A percentile compares a stretch with the other conserved stretches of the same genome.
These are phyloP conservation scores for Matsumurasca onukii DNA, from an alignment of 1,140 invertebrate species.

Conservation along the genomic window DNA sequence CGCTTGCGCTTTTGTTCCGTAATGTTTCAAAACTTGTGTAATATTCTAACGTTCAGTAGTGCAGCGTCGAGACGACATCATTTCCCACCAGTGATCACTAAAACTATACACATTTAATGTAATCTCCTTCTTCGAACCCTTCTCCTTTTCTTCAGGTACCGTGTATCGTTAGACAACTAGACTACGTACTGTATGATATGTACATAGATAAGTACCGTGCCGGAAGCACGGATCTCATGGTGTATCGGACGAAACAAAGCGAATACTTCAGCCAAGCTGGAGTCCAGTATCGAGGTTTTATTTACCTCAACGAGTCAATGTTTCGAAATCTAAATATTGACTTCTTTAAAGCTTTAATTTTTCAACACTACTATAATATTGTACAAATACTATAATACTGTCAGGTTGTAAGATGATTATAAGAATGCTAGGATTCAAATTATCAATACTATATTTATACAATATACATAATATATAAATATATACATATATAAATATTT, in stretches of 20 bases:
- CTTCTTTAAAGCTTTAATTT: constrained; percentile 41
- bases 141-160: too few relatives aligned
- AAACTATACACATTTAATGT: too few relatives aligned
- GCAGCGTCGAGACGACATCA: too few relatives aligned
- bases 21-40: too few relatives aligned
- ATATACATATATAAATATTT: constrained; percentile 34
- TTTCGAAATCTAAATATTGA: constrained; percentile 37
- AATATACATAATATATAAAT: constrained; percentile 34
- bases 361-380: constrained; percentile 33
- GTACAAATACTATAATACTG: constrained; percentile 36
- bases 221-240: too few relatives aligned
- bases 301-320: constrained; percentile 31
- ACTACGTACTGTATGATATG: too few relatives aligned
- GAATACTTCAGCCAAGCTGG: constrained; percentile 23
- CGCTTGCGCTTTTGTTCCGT: too few relatives aligned
- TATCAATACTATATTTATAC: constrained; percentile 39
- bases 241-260: not conserved
- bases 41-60: too few relatives aligned
- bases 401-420: constrained; percentile 39
- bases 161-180: too few relatives aligned
- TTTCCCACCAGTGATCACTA: too few relatives aligned
- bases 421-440: constrained; percentile 38
- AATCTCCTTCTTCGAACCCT: too few relatives aligned
- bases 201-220: too few relatives aligned
- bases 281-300: constrained; percentile 34